Conservation (phyloP, 2,113 vertebrate species). For the Garra rufa region DNA sequence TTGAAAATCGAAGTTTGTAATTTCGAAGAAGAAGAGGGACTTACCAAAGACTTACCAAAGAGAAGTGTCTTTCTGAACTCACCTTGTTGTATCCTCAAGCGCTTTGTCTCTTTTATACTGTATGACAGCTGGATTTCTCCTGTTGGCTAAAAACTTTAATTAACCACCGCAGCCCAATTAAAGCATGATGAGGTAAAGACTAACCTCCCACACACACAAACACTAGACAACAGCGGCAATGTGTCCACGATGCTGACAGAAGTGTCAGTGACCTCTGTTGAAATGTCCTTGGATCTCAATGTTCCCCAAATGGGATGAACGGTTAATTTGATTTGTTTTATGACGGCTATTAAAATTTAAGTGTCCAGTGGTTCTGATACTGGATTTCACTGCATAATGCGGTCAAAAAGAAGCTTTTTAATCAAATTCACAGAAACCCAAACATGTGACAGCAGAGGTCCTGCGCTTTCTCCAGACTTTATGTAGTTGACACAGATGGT, state of each 20-base stretch:
- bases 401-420: conserved; percentile 15
- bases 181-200: conserved; percentile 49
- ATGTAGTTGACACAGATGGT: conserved; percentile 17
- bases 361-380: conserved; percentile 6
- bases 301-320: background rate
- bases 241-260: background rate
- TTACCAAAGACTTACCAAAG: conserved; percentile 50
- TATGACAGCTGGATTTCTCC: conserved; percentile 56
- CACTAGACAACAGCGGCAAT: background rate
- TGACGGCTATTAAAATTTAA: background rate
- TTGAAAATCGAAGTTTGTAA: background rate
- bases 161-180: conserved; percentile 55
- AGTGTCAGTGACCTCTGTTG: conserved; percentile 15
- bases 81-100: background rate
- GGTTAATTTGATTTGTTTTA: background rate
- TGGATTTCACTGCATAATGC: background rate
- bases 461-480: conserved; percentile 13
- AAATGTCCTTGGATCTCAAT: conserved; percentile 24
- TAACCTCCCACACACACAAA: conserved; percentile 48
- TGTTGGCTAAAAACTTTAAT: conserved; percentile 51
- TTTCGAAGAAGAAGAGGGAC: too few species aligned
- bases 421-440: conserved; percentile 17
- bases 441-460: background rate
- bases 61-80: conserved; percentile 11
- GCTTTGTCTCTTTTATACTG: conserved; percentile 53